These are phyloP conservation scores for Coboldia fuscipes DNA, from an alignment of 1,140 invertebrate genomes.

Conservation along the genomic window DNA sequence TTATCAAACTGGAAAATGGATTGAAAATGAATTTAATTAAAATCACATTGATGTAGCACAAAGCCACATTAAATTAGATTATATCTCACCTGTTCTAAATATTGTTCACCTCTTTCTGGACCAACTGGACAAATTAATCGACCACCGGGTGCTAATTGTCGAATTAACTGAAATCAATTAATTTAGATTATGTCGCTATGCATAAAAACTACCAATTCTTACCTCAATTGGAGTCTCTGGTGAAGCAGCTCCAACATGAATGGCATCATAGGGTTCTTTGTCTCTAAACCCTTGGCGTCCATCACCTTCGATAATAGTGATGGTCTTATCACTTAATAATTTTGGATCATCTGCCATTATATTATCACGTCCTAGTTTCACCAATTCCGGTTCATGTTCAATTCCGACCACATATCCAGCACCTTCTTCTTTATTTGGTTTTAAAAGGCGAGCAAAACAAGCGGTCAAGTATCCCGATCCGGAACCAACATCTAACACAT, in stretches of 20 bases:
- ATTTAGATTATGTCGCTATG: no score
- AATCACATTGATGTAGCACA: not conserved
- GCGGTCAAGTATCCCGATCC: conserved; percentile 89
- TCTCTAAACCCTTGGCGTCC: conserved; percentile 51
- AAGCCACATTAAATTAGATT: not conserved
- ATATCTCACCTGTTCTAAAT: conserved; percentile 39
- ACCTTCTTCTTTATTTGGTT: conserved; percentile 11
- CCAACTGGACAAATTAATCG: conserved; percentile 84
- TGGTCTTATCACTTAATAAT: no score
- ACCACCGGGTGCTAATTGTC: conserved; percentile 56
- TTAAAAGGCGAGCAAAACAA: conserved; percentile 89
- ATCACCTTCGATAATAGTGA: conserved; percentile 45
- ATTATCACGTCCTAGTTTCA: conserved; percentile 51
- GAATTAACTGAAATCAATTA: no score
- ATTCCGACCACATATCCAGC: conserved; percentile 56
- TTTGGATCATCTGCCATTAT: conserved; percentile 51
- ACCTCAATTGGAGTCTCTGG: conserved; percentile 50
- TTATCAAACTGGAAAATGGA: conserved; percentile 56
- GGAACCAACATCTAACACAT: conserved; percentile 84
- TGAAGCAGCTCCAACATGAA: conserved; percentile 86
- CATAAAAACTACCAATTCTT: conserved; percentile 10
- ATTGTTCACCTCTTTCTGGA: conserved; percentile 55
- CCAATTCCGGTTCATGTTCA: conserved; percentile 78
- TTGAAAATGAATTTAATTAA: conserved; percentile 2
- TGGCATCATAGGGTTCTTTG: conserved; percentile 70